Base-by-base conservation (phyloP, 2,888 invertebrate genomes). In the Empis livida region DNA sequence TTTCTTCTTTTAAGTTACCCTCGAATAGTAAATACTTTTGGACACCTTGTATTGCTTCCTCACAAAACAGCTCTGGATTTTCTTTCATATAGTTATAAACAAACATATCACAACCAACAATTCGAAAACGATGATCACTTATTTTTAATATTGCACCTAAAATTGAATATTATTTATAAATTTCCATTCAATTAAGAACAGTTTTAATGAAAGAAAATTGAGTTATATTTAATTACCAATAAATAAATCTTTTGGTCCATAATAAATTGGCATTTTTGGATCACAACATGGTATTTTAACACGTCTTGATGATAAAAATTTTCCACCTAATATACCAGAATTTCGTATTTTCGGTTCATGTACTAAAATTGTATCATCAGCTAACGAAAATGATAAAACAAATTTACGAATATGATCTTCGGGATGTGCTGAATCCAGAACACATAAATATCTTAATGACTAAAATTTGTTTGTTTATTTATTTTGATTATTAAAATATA, bases 321-420 rank as follows among this genome's bases (percentile, higher is more conserved):
- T 78, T 1, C 90, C 90, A 45, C 82, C 86, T 15, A 58, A 58
- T 49, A 85, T 80, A 40, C 91, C 91, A 0, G 85, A 84, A 68
- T 87, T 88, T 23, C 74, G 70, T 14, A 79, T 77, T 3, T 77
- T 76, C 5, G 83, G 73, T 65, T 92, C 92, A 48, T 75, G 76
- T 48, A 92, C 82, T 55, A 76, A 75, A 57, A 89, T 76, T 51
- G 78, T 79, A 45, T 88, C 84, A 56, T 89, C 84, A 6, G 80
- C 78, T 39, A 91, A 72, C 48, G 78, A 78, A 68, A 88, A 91
- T 4, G 80, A 76, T 35, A 92, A 62, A 35, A 89, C 73, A 63
- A 92, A 92, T 54, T 78, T 72, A 30, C 92, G 76, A 3, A 78
- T 78, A 30, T 73, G 65, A 64, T 91, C 89, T 60, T 89, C 88